Conservation (phyloP, 2,797 vertebrate species). For the Phaenicophaeus curvirostris region DNA sequence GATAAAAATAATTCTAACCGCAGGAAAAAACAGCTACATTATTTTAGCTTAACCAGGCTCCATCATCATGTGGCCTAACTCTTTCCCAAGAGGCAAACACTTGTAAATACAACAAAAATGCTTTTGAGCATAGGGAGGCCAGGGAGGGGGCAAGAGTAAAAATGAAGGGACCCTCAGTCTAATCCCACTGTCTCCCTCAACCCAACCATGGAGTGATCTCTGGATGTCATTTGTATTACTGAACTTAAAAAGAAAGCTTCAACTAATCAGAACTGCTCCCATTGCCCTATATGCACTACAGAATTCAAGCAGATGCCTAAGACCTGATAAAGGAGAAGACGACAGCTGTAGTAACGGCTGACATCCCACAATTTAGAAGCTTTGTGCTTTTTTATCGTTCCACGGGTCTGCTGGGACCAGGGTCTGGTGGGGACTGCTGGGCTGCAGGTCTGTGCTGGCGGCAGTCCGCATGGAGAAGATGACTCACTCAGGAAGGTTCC, state of each 20-base stretch:
- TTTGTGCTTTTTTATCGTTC: not conserved
- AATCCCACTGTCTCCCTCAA: not conserved
- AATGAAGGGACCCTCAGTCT: not conserved
- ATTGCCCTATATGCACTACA: no score
- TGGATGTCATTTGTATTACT: not conserved
- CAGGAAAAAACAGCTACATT: not conserved
- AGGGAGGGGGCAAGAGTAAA: not conserved
- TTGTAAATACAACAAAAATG: not conserved
- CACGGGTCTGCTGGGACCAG: not conserved
- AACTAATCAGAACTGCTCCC: not conserved
- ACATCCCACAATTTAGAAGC: not conserved
- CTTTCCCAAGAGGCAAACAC: not conserved
- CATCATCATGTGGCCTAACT: not conserved
- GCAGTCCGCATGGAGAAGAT: not conserved
- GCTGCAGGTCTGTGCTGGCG: accelerated
- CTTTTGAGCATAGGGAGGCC: not conserved
- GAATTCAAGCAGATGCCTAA: not conserved
- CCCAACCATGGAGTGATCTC: not conserved
- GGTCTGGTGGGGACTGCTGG: not conserved
- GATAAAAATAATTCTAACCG: not conserved
- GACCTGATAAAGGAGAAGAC: not conserved
- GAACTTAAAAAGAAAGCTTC: not conserved
- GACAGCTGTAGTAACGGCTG: not conserved
- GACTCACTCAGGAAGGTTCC: not conserved
- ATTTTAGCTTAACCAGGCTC: not conserved